Base-by-base conservation (phyloP, 2,888 invertebrate genomes). In the Luperina nickerlii region DNA sequence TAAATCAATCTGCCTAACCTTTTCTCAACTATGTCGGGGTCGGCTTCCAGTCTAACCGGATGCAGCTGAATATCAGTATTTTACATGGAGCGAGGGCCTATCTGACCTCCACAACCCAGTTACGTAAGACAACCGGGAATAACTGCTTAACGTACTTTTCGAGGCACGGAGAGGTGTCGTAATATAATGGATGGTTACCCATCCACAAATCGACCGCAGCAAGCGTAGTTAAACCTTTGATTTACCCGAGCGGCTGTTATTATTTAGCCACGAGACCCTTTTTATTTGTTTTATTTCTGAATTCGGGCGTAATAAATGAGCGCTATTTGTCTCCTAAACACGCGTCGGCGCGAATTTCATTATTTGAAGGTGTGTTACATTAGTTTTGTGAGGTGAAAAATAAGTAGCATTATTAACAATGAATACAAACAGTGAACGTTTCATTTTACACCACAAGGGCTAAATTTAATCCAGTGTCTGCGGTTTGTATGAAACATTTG, bases 321-420 rank as follows among this genome's bases (percentile, higher is more conserved):
- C 7, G 74, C 66, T 48, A 86, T 86, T 86, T 84, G 27, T 75
- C 65, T 63, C 24, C 51, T 57, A n/a, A 75, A 82, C 76, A 75
- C 54, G 65, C 74, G 71, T 74, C 74, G 68, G 65, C 57, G 11
- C 13, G 77, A 82, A 84, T 82, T 75, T 70, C 63, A 15, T 74
- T 76, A 85, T 76, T 65, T 76, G 48, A 69, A 86, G 60, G 76
- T 82, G 60, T 65, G 71, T 74, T 13, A 68, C 42, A 77, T 85
- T 82, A 60, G 57, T 85, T 82, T 78, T 78, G 60, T 66, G 82
- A 69, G 54, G 69, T 85, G 72, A 85, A 74, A 78, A 72, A 86
- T 86, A 82, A 65, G 63, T 48, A 69, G 7, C 68, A 74, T 82
- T 85, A 60, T 81, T 71, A 62, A 71, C 62, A 42, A 51, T 71